Evolutionary conservation across 2,888 invertebrate genomes (phyloP).

Genomic region (Drosophila macrospina): DNA sequence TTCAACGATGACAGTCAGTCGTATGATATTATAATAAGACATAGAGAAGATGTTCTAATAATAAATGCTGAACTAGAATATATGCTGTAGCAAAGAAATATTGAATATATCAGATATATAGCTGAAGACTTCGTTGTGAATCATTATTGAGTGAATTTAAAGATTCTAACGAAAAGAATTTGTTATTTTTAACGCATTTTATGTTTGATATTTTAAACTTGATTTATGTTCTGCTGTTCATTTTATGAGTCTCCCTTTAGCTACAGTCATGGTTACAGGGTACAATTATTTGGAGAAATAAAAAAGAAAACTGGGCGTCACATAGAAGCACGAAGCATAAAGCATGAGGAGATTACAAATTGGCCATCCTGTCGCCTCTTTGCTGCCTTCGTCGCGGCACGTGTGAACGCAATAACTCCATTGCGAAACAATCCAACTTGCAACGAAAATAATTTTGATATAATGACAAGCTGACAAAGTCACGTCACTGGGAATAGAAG

Average conservation of each 20-base stretch:
- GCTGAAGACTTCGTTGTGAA: too few relatives aligned
- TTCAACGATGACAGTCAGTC: slow-evolving; percentile 24
- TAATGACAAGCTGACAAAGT: slow-evolving; percentile 74
- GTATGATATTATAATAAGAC: slow-evolving; percentile 56
- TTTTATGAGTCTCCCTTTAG: neutral
- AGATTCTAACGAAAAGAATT: too few relatives aligned
- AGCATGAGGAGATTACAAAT: slow-evolving; percentile 74
- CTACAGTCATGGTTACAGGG: slow-evolving; percentile 13
- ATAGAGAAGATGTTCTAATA: neutral
- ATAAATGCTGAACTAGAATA: neutral
- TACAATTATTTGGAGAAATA: slow-evolving; percentile 25
- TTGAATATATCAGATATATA: too few relatives aligned
- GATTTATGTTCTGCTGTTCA: neutral
- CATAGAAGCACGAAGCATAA: too few relatives aligned
- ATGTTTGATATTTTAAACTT: too few relatives aligned
- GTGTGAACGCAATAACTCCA: slow-evolving; percentile 63
- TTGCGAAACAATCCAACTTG: slow-evolving; percentile 66
- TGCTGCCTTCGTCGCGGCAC: slow-evolving; percentile 49
- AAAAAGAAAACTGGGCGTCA: slow-evolving; percentile 23
- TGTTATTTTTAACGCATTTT: neutral
- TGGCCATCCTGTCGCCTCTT: slow-evolving; percentile 36
- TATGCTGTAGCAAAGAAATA: slow-evolving; percentile 9
- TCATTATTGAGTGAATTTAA: too few relatives aligned
- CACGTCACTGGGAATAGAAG: slow-evolving; percentile 67
- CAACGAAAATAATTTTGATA: slow-evolving; percentile 69